Percentiles rank a stretch among this genome's conserved stretches.
Evolutionary conservation across 2,888 invertebrate species (phyloP).

Genomic region (Nezara viridula): DNA sequence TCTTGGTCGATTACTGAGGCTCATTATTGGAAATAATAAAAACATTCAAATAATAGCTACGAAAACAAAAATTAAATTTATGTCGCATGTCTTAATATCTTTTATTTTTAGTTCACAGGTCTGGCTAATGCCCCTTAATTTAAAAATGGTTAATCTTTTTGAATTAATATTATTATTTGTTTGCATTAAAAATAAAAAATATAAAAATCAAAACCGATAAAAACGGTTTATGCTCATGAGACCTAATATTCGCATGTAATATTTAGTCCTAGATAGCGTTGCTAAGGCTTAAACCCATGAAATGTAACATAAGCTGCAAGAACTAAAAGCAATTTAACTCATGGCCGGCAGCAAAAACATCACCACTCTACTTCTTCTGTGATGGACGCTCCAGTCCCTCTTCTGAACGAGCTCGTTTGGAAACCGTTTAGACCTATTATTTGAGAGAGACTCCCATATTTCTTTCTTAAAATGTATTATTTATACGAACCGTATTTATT

Average conservation of each 20-base stretch:
- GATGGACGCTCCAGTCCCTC: neutral
- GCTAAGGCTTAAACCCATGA: neutral
- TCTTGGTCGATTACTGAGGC: too few relatives aligned
- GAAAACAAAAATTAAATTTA: too few relatives aligned
- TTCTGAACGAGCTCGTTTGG: neutral
- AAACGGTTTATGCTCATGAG: too few relatives aligned
- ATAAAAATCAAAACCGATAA: too few relatives aligned
- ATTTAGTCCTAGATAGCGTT: neutral
- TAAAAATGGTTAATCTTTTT: too few relatives aligned
- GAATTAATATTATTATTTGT: too few relatives aligned
- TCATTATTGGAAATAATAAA: too few relatives aligned
- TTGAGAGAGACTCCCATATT: neutral
- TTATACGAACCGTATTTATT: neutral
- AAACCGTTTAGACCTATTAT: neutral
- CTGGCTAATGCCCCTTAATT: too few relatives aligned
- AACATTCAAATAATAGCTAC: too few relatives aligned
- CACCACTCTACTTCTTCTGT: neutral
- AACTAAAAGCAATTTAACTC: neutral
- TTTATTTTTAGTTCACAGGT: too few relatives aligned
- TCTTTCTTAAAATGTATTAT: neutral
- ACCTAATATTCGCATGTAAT: neutral
- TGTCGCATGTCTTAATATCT: too few relatives aligned
- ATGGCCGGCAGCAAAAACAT: neutral
- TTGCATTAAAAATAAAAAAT: too few relatives aligned
- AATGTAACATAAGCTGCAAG: slow-evolving; percentile 34